phyloP scores from a whole-genome alignment of 2,888 invertebrate species.

The Ypsolopha sequella region DNA sequence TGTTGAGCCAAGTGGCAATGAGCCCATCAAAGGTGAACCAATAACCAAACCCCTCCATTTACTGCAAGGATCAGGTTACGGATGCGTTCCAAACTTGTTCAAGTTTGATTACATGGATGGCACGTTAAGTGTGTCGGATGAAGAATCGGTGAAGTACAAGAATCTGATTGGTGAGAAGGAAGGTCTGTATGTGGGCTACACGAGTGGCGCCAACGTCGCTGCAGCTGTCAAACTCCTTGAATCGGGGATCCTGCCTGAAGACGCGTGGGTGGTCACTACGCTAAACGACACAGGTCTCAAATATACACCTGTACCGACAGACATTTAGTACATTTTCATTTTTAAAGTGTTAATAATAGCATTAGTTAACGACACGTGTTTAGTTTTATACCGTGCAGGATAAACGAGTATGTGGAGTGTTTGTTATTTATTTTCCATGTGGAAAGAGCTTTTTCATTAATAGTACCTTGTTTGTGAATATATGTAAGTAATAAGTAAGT shows the following conservation, averaged over 20 bases:
- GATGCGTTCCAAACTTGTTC: constrained; percentile 48
- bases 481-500: no score
- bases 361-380: no score
- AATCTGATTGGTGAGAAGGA: constrained; percentile 47
- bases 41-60: constrained; percentile 55
- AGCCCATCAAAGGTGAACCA: constrained; percentile 46
- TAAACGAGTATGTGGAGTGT: no score
- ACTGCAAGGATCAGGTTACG: constrained; percentile 59
- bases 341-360: constrained; percentile 1
- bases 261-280: constrained; percentile 53
- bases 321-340: constrained; percentile 10
- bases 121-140: constrained; percentile 46
- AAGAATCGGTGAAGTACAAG: constrained; percentile 44
- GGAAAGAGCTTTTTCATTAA: no score
- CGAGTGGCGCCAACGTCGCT: constrained; percentile 57
- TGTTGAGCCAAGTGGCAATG: constrained; percentile 52
- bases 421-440: no score
- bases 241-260: constrained; percentile 42
- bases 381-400: no score
- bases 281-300: constrained; percentile 54
- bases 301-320: constrained; percentile 45
- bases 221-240: constrained; percentile 50
- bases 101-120: constrained; percentile 49
- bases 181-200: constrained; percentile 56
- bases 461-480: no score